phyloP scores from a whole-genome alignment of 1,140 invertebrate species.

The Linepithema humile region DNA sequence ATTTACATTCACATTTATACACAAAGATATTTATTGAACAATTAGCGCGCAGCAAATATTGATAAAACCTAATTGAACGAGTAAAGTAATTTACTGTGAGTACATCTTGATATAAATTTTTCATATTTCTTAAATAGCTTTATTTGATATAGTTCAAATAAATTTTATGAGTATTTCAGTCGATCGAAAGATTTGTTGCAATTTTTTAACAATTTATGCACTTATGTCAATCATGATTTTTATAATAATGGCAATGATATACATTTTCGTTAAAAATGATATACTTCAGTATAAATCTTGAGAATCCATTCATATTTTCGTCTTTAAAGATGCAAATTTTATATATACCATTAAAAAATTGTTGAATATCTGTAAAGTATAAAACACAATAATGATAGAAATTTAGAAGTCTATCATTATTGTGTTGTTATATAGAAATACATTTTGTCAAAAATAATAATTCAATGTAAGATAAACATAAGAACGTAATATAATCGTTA shows the following conservation, averaged over 20 bases:
- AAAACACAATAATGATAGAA: no score
- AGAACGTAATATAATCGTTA: not conserved
- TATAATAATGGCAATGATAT: not conserved
- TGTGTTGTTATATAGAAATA: no score
- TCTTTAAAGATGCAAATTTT: no score
- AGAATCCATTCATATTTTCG: no score
- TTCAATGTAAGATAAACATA: not conserved
- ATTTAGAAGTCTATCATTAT: no score
- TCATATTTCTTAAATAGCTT: no score
- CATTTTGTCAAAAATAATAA: no score
- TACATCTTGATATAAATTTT: not conserved
- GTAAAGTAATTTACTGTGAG: not conserved
- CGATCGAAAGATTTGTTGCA: not conserved
- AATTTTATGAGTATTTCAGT: not conserved
- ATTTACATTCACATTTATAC: conserved; percentile 13
- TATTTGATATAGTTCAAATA: not conserved
- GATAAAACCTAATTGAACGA: not conserved
- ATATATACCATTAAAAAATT: no score
- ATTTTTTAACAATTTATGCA: not conserved
- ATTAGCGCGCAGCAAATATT: not conserved
- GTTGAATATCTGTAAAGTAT: no score
- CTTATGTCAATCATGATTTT: not conserved
- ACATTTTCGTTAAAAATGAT: not conserved
- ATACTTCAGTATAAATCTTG: conserved; percentile 15
- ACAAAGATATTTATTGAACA: not conserved